Base-by-base conservation (phyloP, 2,888 invertebrate species). In the Tuta absoluta region DNA sequence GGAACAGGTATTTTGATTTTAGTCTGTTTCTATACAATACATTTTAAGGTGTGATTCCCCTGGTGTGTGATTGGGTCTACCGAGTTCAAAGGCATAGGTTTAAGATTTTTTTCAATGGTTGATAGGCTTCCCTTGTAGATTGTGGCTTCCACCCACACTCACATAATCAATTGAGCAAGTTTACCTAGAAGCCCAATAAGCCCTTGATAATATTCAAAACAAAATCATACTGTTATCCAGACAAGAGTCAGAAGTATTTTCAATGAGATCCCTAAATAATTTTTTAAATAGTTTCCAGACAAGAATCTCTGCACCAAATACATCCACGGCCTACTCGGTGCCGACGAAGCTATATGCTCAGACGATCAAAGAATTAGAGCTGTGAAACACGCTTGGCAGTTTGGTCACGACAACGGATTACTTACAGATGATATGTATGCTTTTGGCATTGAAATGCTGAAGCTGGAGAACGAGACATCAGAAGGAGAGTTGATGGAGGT, bases 311-410 rank as follows among this genome's bases (percentile, higher is more conserved):
- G 85, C 58, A 89, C 84, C 28, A 85, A 83, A 71, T 91, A 84
- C 70, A 87, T 91, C n/a, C 87, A 90, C 70, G 77, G 76, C 2
- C 71, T 90, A 17, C 78, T 91, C 0, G 75, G 81, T 59, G 68
- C 82, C 19, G 79, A 71, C 66, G 84, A 85, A 0, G 75, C 65
- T 66, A 62, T 84, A 3, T 88, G 87, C 64, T 77, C 75, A 21
- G 85, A 85, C 17, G 60, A 69, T 33, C 83, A 87, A 64, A 90
- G 83, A 70, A 81, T 91, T 57, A 70, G 69, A 53, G 83, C 82
- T 0, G 86, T 91, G 4, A 89, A 88, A 74, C 80, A 81, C 23
- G 89, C 88, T 2, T 91, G 91, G 91, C 75, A 76, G 70, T 85
- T 79, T 68, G 88, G 89, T 0, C 85, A 87, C 67, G 84, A 86